A percentile compares a stretch with the other conserved stretches of the same genome.
These are phyloP conservation scores for Mesorhabditis sp. DNA, from an alignment of 2,888 invertebrate genomes.

Conservation along the genomic window DNA sequence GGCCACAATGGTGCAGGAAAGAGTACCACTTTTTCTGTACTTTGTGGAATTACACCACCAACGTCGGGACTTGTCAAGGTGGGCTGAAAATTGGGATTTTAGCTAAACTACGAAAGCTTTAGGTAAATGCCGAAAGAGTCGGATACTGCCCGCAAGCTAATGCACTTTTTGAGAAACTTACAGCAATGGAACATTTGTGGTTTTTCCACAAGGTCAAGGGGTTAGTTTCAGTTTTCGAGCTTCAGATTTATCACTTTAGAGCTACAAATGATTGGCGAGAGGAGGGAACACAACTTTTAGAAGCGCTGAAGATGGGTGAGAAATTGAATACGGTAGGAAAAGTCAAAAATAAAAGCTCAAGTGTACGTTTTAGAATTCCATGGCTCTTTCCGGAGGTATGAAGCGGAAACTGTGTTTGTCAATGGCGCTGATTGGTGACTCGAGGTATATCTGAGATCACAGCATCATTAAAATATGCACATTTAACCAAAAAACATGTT, in stretches of 20 bases:
- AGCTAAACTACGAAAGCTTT: slow-evolving; percentile 8
- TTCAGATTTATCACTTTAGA: neutral
- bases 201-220: slow-evolving; percentile 48
- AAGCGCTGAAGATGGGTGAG: slow-evolving; percentile 30
- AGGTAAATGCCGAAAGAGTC: slow-evolving; percentile 14
- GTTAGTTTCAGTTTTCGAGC: neutral
- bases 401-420: slow-evolving; percentile 52
- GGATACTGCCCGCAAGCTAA: slow-evolving; percentile 37
- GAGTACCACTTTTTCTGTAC: slow-evolving; percentile 25
- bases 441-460: neutral
- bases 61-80: slow-evolving; percentile 27
- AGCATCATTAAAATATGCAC: too few relatives aligned
- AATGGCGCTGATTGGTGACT: slow-evolving; percentile 47
- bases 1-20: slow-evolving; percentile 53
- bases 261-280: slow-evolving; percentile 14
- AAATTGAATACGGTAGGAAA: slow-evolving; percentile 29
- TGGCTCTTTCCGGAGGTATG: slow-evolving; percentile 49
- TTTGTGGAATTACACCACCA: slow-evolving; percentile 27
- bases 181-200: slow-evolving; percentile 50
- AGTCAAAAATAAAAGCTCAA: neutral
- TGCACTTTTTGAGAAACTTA: slow-evolving; percentile 43
- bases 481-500: too few relatives aligned
- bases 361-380: slow-evolving; percentile 19
- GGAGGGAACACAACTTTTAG: slow-evolving; percentile 28
- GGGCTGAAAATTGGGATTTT: neutral